Evolutionary conservation across 2,888 invertebrate species (phyloP), one percentile per base, ranked within the genome.

Genomic region (Diplazon laetatorius): DNA sequence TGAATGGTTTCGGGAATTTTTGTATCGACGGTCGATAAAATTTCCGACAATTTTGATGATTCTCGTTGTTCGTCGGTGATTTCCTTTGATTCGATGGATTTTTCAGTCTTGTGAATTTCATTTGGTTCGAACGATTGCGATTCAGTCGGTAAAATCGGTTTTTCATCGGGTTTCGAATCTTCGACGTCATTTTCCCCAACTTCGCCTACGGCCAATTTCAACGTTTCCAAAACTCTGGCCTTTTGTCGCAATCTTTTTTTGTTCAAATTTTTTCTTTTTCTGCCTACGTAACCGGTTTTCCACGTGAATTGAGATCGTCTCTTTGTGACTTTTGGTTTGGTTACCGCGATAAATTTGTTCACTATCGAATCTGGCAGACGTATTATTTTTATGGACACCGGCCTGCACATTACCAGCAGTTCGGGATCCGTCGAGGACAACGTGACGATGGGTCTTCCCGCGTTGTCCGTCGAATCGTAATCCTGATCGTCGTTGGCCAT

Each of bases 321-420:
- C n/a, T 57, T 70, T 30, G 37, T 77, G 0, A 2, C 12, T 20
- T 44, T 12, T 3, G 1, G 3, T 1, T 18, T 10, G 0, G 12
- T n/a, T 1, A 3, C 18, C 10, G 6, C 6, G 0, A 3, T 9
- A 9, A 14, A 22, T 30, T 65, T 65, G 25, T 63, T 72, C 0
- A 70, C 42, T 18, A 18, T 39, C 0, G 59, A 50, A 37, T 65
- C 50, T 18, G 80, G 68, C 18, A 82, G 42, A 18, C 76, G 78
- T n/a, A 22, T 69, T 42, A 82, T 57, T 16, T 39, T 57, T 2
- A 82, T 48, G 1, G 62, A 77, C 9, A 81, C 16, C 0, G 80
- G 75, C 52, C 60, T 80, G 69, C 82, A 82, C 10, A 71, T 6
- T n/a, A 14, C 10, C 10, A 50, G 30, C 20, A 46, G 20, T 18